Conservation (phyloP, 2,797 vertebrate species). For the Parauchenoglanis ngamensis region DNA sequence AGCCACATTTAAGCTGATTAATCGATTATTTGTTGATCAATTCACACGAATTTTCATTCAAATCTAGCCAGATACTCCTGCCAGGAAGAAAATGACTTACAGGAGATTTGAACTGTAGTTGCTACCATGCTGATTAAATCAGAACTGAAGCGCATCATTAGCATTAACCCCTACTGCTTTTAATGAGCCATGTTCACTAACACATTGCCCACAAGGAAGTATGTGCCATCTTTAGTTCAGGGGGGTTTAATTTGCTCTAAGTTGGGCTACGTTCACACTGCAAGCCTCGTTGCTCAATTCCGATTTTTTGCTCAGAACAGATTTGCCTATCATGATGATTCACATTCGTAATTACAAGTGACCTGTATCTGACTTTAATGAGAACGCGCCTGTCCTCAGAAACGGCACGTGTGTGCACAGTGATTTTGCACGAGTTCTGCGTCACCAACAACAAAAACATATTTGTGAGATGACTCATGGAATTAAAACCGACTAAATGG, state of each 20-base stretch:
- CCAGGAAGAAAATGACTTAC: neutral
- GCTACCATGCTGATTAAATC: neutral
- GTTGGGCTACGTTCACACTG: too few relatives aligned
- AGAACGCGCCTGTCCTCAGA: too few relatives aligned
- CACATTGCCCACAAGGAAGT: neutral
- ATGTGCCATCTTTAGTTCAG: neutral
- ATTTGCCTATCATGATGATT: too few relatives aligned
- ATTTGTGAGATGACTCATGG: too few relatives aligned
- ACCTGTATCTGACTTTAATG: too few relatives aligned
- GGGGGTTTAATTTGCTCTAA: neutral
- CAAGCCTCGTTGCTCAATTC: too few relatives aligned
- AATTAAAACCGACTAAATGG: too few relatives aligned
- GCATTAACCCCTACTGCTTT: neutral
- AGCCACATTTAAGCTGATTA: neutral
- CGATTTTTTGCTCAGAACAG: too few relatives aligned
- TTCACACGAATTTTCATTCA: neutral
- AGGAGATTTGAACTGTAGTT: neutral
- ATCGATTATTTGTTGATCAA: neutral
- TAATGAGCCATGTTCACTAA: neutral
- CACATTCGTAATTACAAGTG: too few relatives aligned
- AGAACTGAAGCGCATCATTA: neutral
- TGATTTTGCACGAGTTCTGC: too few relatives aligned
- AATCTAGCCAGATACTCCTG: neutral
- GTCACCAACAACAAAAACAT: too few relatives aligned
- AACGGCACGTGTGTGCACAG: too few relatives aligned